Conservation (phyloP, 2,113 vertebrate species). For the Syngnathus floridae region DNA sequence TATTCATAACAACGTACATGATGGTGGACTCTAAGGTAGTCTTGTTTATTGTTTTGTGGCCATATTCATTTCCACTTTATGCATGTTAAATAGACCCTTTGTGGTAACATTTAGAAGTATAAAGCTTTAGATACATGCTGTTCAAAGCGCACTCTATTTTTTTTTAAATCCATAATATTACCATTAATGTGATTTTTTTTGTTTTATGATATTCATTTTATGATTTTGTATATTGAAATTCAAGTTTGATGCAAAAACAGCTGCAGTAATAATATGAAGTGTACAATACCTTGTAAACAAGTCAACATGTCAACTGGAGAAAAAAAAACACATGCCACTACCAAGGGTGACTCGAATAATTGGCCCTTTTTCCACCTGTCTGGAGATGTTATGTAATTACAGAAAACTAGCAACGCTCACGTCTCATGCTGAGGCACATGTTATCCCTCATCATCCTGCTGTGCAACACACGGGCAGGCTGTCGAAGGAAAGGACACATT, state of each 20-base stretch:
- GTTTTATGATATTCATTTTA: too few relatives aligned
- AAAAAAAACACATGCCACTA: conserved; percentile 5
- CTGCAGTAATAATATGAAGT: neutral
- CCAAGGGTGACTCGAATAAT: conserved; percentile 44
- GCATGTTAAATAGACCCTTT: neutral
- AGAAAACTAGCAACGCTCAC: conserved; percentile 33
- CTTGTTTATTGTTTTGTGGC: neutral
- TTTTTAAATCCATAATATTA: too few relatives aligned
- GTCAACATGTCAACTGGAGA: neutral
- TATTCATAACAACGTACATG: neutral
- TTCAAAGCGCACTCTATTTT: too few relatives aligned
- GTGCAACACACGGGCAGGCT: conserved; percentile 8
- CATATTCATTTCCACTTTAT: conserved; percentile 1
- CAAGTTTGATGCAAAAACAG: neutral
- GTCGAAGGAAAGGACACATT: neutral
- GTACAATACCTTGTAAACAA: neutral
- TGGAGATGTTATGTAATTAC: conserved; percentile 45
- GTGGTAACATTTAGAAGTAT: conserved; percentile 2
- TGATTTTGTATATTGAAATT: too few relatives aligned
- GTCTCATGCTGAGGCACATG: conserved; percentile 22
- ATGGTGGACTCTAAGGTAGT: conserved; percentile 1
- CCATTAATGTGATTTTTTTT: too few relatives aligned
- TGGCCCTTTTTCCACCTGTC: conserved; percentile 56
- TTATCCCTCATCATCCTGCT: conserved; percentile 25
- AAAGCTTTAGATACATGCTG: too few relatives aligned